Conservation (phyloP, 2,888 invertebrate genomes). For the Zonitis immaculata region DNA sequence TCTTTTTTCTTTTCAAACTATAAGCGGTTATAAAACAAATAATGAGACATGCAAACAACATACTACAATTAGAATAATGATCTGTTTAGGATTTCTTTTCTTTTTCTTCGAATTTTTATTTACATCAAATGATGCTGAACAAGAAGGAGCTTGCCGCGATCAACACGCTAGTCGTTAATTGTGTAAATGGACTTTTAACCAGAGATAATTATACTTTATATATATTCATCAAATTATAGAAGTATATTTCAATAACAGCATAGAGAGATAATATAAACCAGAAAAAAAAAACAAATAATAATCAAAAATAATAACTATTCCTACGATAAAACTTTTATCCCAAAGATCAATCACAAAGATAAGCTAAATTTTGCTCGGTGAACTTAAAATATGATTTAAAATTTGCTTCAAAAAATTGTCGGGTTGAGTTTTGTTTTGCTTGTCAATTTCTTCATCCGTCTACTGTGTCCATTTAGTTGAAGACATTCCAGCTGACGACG, state of each 20-base stretch:
- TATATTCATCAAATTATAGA: background rate
- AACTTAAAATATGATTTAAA: constrained; percentile 44
- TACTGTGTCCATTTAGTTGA: constrained; percentile 51
- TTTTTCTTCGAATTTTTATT: constrained; percentile 31
- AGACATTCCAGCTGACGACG: constrained; percentile 4
- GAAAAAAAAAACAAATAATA: constrained; percentile 24
- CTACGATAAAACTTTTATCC: constrained; percentile 45
- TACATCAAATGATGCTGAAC: constrained; percentile 42
- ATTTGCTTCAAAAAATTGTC: constrained; percentile 29
- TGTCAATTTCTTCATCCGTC: constrained; percentile 16
- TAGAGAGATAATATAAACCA: constrained; percentile 24
- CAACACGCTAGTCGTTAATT: constrained; percentile 11
- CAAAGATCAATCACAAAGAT: constrained; percentile 47
- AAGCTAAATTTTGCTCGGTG: constrained; percentile 44
- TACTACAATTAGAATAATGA: constrained; percentile 39
- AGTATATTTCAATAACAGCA: constrained; percentile 11
- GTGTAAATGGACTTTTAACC: constrained; percentile 20
- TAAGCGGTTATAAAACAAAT: constrained; percentile 46
- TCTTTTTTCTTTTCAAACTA: constrained; percentile 35
- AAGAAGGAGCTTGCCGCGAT: constrained; percentile 27
- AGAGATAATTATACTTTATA: constrained; percentile 1
- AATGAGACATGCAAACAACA: constrained; percentile 43
- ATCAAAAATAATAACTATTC: constrained; percentile 33
- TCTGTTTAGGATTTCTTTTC: constrained; percentile 24
- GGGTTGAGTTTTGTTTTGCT: constrained; percentile 20